A percentile compares a stretch with the other conserved stretches of the same genome.
Conservation (phyloP, 2,888 invertebrate genomes). For the Orthosia cruda region DNA sequence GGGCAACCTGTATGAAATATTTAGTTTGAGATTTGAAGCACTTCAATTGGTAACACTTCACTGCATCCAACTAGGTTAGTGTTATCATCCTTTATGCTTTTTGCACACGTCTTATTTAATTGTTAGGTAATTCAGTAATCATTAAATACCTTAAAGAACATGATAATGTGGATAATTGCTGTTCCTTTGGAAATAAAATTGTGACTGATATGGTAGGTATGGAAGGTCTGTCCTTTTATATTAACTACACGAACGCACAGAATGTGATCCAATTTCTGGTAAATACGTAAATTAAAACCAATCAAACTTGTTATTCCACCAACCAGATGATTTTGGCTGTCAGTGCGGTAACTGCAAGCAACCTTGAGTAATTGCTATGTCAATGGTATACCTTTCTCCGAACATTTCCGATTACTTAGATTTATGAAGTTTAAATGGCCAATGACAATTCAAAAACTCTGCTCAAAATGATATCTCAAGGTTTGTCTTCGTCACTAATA, state of each 20-base stretch:
- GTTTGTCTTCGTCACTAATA: background rate
- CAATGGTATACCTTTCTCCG: slow-evolving; percentile 13
- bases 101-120: background rate
- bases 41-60: slow-evolving; percentile 2
- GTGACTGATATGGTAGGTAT: slow-evolving; percentile 25
- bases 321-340: background rate
- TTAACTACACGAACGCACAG: background rate
- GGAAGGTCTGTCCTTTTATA: slow-evolving; percentile 44
- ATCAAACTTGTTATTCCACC: slow-evolving; percentile 28
- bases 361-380: slow-evolving; percentile 15
- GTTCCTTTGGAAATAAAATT: slow-evolving; percentile 6
- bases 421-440: too few relatives aligned
- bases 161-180: slow-evolving; percentile 24
- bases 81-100: background rate
- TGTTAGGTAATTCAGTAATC: background rate
- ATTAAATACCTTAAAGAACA: slow-evolving; percentile 45
- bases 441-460: too few relatives aligned
- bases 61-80: background rate
- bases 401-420: background rate
- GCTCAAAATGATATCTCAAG: too few relatives aligned
- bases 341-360: slow-evolving; percentile 11
- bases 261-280: slow-evolving; percentile 9
- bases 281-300: slow-evolving; percentile 30
- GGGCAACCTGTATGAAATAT: slow-evolving; percentile 25
- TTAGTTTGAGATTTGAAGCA: background rate